Conservation (phyloP, 2,113 vertebrate species). For the Lota lota region DNA sequence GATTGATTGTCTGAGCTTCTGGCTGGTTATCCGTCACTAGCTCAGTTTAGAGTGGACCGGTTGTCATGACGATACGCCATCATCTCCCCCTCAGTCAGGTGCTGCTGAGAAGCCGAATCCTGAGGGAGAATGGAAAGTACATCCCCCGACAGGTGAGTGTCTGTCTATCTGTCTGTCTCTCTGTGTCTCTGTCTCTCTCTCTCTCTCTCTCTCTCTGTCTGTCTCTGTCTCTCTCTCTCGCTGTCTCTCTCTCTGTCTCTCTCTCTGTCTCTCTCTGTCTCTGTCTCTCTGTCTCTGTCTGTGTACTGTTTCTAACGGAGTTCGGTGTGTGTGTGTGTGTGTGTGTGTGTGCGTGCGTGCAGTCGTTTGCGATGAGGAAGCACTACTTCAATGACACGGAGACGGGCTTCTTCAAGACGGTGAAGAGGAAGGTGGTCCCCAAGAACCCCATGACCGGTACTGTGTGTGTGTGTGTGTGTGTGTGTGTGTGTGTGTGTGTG, state of each 20-base stretch:
- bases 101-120: conserved; percentile 77
- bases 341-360: conserved; percentile 1
- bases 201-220: too few relatives aligned
- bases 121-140: conserved; percentile 82
- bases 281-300: too few relatives aligned
- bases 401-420: conserved; percentile 80
- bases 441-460: conserved; percentile 83
- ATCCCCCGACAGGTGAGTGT: conserved; percentile 74
- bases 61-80: neutral
- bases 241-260: too few relatives aligned
- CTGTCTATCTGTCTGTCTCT: too few relatives aligned
- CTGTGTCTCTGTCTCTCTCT: too few relatives aligned
- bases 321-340: too few relatives aligned
- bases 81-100: conserved; percentile 72
- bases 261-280: too few relatives aligned
- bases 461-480: conserved; percentile 2
- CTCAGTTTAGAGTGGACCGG: neutral
- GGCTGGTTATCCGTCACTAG: neutral
- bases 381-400: conserved; percentile 80
- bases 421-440: conserved; percentile 78
- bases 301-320: too few relatives aligned
- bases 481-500: conserved; percentile 1
- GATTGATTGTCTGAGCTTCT: neutral
- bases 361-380: conserved; percentile 84
- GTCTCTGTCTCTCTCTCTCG: too few relatives aligned